These are phyloP conservation scores for Lagopus leucura DNA, from an alignment of 2,113 vertebrate genomes.

Conservation along the genomic window DNA sequence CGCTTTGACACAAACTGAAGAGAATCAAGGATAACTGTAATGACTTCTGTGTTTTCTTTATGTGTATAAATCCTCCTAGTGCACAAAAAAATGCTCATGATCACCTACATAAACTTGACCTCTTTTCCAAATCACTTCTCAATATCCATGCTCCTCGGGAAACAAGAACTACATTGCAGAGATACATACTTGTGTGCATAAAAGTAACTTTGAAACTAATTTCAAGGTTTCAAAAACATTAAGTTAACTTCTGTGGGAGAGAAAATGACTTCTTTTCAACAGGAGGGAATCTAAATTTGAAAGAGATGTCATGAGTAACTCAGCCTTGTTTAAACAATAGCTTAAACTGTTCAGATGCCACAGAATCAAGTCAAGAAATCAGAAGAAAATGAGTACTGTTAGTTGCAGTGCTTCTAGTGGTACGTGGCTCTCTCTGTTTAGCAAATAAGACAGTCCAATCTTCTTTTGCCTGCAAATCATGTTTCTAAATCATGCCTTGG, in stretches of 20 bases:
- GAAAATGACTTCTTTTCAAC: neutral
- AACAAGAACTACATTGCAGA: neutral
- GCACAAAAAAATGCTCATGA: neutral
- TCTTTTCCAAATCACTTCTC: neutral
- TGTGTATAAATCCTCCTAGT: neutral
- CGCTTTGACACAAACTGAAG: neutral
- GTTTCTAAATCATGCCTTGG: neutral
- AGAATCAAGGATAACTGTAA: neutral
- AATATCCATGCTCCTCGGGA: neutral
- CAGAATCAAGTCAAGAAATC: neutral
- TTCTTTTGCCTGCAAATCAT: neutral
- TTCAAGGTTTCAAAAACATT: neutral
- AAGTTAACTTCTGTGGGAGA: neutral
- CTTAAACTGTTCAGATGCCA: neutral
- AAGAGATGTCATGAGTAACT: neutral
- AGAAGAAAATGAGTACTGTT: neutral
- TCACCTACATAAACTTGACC: neutral
- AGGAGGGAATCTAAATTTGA: neutral
- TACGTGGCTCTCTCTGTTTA: neutral
- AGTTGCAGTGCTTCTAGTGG: neutral
- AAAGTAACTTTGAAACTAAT: neutral
- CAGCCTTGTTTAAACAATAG: neutral
- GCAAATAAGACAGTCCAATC: neutral
- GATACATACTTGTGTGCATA: neutral
- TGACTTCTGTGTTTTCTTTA: neutral